A percentile compares a stretch with the other conserved stretches of the same genome.
phyloP scores from a whole-genome alignment of 2,113 vertebrate species.

The Chloropsis cyanopogon region DNA sequence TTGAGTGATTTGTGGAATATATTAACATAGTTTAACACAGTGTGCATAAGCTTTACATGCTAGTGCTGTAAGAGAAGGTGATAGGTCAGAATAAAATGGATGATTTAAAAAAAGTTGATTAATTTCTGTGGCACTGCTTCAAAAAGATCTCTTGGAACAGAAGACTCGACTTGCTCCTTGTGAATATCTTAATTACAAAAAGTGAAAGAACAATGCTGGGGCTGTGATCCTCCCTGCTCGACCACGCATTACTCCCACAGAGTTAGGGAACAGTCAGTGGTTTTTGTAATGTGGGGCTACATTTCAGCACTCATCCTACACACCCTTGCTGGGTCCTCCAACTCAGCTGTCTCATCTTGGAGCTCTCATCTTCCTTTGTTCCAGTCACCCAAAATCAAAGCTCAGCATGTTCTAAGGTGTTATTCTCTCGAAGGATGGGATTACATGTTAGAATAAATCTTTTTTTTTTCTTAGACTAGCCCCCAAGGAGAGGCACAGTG shows the following conservation, averaged over 20 bases:
- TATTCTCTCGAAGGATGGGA: neutral
- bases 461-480: neutral
- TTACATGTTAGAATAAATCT: fast-evolving
- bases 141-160: neutral
- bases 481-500: neutral
- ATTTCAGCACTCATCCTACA: neutral
- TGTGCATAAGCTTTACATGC: slow-evolving; percentile 10
- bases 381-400: neutral
- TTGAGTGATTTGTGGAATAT: slow-evolving; percentile 35
- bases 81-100: slow-evolving; percentile 31
- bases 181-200: neutral
- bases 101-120: neutral
- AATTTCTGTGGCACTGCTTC: slow-evolving; percentile 1
- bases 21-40: slow-evolving; percentile 30
- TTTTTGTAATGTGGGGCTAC: neutral
- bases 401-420: neutral
- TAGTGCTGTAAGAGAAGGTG: neutral
- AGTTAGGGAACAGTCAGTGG: neutral
- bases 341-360: neutral
- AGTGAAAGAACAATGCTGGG: neutral
- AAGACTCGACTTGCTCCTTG: neutral
- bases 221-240: neutral
- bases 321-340: neutral
- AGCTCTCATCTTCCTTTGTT: neutral
- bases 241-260: neutral